Evolutionary conservation across 53 echinoderm and acorn worm genomes (phyloP).

Genomic region (Arbacia lixula): DNA sequence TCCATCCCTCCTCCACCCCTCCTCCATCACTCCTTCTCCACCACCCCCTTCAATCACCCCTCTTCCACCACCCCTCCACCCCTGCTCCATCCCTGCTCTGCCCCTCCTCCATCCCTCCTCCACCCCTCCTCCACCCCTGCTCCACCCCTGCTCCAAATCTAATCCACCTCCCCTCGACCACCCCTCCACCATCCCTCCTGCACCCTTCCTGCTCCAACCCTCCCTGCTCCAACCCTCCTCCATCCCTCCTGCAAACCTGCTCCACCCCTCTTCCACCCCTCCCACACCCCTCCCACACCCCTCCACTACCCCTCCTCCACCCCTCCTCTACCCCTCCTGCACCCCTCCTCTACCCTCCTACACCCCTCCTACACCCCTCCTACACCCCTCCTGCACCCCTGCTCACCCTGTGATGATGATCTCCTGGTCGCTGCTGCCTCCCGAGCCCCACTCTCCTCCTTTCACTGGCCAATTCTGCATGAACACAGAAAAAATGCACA

Average conservation of each 20-base stretch:
- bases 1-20: no score
- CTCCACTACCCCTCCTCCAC: not conserved
- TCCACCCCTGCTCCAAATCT: not conserved
- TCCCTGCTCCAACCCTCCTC: not conserved
- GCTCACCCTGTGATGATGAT: conserved; percentile 95
- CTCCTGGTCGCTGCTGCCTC: conserved; percentile 96
- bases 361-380: no score
- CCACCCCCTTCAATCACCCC: not conserved
- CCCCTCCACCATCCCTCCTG: not conserved
- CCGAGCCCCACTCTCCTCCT: conserved; percentile 94
- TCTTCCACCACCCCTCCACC: not conserved
- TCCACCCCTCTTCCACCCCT: no score
- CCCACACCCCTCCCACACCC: not conserved
- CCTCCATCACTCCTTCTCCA: not conserved
- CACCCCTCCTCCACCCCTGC: no score
- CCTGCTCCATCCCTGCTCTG: not conserved
- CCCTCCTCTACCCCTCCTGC: not conserved
- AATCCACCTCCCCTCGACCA: not conserved
- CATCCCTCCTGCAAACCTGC: no score
- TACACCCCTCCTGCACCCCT: not conserved
- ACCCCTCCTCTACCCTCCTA: not conserved
- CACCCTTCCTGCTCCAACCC: not conserved
- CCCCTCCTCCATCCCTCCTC: not conserved
- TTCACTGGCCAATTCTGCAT: conserved; percentile 96
- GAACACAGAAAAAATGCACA: not conserved